Conservation (phyloP, 64 coral and sea anemone genomes). For the Cladopsammia gracilis region DNA sequence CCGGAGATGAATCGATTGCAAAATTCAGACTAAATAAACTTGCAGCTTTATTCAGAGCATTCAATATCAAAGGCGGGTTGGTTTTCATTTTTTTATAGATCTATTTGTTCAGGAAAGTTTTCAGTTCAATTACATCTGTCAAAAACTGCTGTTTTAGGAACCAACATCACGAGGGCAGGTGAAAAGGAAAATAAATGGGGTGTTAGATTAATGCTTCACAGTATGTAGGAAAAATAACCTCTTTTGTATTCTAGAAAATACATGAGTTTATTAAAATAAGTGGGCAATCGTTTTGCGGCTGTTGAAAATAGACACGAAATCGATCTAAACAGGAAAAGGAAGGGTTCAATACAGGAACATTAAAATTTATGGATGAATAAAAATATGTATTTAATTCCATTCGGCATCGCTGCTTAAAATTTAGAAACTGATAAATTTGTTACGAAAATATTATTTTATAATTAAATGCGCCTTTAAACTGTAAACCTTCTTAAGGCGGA, state of each 20-base stretch:
- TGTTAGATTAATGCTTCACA: conserved; percentile 13
- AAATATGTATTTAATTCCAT: too few species aligned
- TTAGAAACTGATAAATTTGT: not conserved
- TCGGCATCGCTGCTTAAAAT: too few species aligned
- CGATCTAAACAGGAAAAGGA: too few species aligned
- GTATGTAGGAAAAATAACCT: not conserved
- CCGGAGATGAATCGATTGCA: not conserved
- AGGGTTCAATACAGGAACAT: too few species aligned
- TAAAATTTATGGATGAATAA: too few species aligned
- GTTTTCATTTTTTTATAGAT: not conserved
- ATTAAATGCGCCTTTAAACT: not conserved
- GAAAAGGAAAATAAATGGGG: not conserved
- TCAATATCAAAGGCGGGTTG: too few species aligned
- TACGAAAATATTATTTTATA: not conserved
- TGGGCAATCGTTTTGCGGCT: too few species aligned
- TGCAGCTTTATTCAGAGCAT: not conserved
- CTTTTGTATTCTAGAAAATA: not conserved
- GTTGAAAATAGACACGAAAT: too few species aligned
- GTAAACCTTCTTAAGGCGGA: not conserved
- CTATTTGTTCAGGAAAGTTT: not conserved
- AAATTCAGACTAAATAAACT: not conserved
- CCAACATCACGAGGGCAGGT: not conserved
- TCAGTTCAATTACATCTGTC: not conserved
- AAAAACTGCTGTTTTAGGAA: conserved; percentile 17
- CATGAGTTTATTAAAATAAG: not conserved